Base-by-base conservation (phyloP, 2,888 invertebrate species). In the Alloplasta piceator region DNA sequence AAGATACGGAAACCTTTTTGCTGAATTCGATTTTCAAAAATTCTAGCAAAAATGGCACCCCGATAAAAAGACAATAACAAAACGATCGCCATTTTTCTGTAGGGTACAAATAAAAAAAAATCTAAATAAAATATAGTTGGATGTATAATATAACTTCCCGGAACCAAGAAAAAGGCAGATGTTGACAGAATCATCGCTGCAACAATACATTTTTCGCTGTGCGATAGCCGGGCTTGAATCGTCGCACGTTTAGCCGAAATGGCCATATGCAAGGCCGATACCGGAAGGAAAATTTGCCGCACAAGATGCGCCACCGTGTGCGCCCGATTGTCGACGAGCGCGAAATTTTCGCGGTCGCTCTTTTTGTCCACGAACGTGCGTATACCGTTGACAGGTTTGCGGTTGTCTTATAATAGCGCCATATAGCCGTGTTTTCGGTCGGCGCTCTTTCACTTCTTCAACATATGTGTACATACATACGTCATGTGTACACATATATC, bases 351-450 rank as follows among this genome's bases (percentile, higher is more conserved):
- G 85, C 85, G 84, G 85, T 86, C 84, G 83, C 85, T 85, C 83
- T 85, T 84, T 83, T 85, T 83, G 76, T 64, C 48, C 41, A 67
- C 74, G 71, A 77, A 83, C 86, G 82, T 83, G 26, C 26, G 26
- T 26, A 26, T 26, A 84, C 87, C 87, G 90, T 86, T 90, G 91
- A 91, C 90, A 91, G 90, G 86, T 91, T 91, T 90, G 90, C 90
- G 88, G 89, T 90, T 89, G 88, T 90, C 89, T 89, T 90, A 89
- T 90, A 91, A 91, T 90, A 91, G 91, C 88, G 87, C 73, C 82
- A 85, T 71, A 63, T 86, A 77, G 84, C 80, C 78, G 84, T 78
- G 76, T 80, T 74, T 80, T 75, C 41, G 41, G 78, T 66, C 67
- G 68, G 72, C 78, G 80, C 81, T 78, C 85, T 82, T 80, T 80